Conservation (phyloP, 2,113 vertebrate genomes). For the Colistium nudipinnis region DNA sequence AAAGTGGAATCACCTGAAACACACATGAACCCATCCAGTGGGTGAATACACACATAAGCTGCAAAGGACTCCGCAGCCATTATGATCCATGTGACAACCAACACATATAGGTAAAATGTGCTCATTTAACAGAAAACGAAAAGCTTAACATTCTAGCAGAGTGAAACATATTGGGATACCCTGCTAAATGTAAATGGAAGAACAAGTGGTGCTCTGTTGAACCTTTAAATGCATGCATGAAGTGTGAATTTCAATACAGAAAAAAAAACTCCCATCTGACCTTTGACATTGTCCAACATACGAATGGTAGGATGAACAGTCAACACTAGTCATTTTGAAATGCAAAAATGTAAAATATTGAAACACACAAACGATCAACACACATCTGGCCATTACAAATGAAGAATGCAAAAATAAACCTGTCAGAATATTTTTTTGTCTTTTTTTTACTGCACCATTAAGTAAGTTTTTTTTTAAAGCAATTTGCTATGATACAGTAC, state of each 20-base stretch:
- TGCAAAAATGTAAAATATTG: constrained; percentile 57
- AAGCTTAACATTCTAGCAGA: constrained; percentile 35
- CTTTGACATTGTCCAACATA: constrained; percentile 31
- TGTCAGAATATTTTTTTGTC: constrained; percentile 30
- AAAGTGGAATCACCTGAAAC: constrained; percentile 49
- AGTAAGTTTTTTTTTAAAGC: constrained; percentile 54
- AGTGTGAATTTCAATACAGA: constrained; percentile 45
- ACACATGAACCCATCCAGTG: constrained; percentile 73
- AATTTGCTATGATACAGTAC: constrained; percentile 66
- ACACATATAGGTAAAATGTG: constrained; percentile 30
- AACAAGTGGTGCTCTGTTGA: constrained; percentile 64
- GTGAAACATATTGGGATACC: constrained; percentile 53
- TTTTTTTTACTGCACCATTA: constrained; percentile 64
- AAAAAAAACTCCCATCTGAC: constrained; percentile 21
- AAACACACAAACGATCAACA: constrained; percentile 42
- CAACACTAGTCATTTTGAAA: constrained; percentile 49
- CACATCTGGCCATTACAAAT: constrained; percentile 58
- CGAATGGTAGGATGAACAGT: constrained; percentile 33
- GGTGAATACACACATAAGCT: constrained; percentile 49
- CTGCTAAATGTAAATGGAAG: constrained; percentile 70
- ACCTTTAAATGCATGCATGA: constrained; percentile 56
- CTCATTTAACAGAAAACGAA: constrained; percentile 37
- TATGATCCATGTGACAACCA: constrained; percentile 34
- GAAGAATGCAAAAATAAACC: constrained; percentile 69
- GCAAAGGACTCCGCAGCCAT: constrained; percentile 18